These are phyloP conservation scores for Antigone vipio DNA, from an alignment of 2,113 vertebrate species.

Conservation along the genomic window DNA sequence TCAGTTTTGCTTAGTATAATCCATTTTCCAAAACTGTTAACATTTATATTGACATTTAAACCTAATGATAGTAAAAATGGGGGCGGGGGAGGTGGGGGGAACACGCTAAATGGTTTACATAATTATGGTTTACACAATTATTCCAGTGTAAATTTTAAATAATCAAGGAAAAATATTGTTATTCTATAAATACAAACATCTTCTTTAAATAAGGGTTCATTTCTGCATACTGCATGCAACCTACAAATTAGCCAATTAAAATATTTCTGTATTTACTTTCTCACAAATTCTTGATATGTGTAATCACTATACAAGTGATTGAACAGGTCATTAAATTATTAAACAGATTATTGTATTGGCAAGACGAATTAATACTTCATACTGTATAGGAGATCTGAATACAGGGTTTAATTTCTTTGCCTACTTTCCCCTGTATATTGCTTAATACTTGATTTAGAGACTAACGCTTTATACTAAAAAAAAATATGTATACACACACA, in stretches of 20 bases:
- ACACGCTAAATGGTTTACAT: not conserved
- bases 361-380: not conserved
- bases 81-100: too few species aligned
- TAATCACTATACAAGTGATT: not conserved
- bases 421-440: not conserved
- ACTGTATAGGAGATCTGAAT: not conserved
- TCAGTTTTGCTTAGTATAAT: not conserved
- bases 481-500: rapidly evolving
- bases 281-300: not conserved
- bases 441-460: not conserved
- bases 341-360: not conserved
- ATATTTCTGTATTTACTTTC: not conserved
- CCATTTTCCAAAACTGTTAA: not conserved
- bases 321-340: not conserved
- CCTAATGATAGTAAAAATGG: not conserved
- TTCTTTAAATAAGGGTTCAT: not conserved
- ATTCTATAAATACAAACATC: not conserved
- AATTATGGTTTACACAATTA: not conserved
- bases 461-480: not conserved
- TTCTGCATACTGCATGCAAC: not conserved
- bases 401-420: not conserved
- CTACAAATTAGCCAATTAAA: not conserved
- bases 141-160: not conserved
- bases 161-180: not conserved
- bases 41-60: not conserved